A percentile compares a stretch with the other conserved stretches of the same genome.
These are phyloP conservation scores for Taenaris catops DNA, from an alignment of 2,888 invertebrate species.

Conservation along the genomic window DNA sequence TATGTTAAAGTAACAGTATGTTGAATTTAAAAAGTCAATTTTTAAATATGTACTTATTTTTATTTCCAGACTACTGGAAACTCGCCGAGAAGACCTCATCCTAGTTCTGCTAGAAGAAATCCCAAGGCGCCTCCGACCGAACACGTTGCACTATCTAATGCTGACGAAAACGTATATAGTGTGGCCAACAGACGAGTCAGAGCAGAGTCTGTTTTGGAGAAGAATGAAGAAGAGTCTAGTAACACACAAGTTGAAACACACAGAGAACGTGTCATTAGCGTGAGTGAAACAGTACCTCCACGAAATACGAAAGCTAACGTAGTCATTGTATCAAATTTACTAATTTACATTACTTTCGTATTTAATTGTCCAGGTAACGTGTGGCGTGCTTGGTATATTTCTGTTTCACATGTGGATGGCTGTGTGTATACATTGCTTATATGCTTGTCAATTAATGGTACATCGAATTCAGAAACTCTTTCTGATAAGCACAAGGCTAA, in stretches of 20 bases:
- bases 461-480: no score
- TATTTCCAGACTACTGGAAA: constrained; percentile 76
- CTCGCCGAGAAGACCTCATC: constrained; percentile 81
- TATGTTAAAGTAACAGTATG: no score
- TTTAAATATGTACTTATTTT: background rate
- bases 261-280: constrained; percentile 48
- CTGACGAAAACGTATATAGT: constrained; percentile 84
- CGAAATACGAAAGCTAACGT: no score
- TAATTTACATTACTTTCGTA: background rate
- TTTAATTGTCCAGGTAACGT: no score
- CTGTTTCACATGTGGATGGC: no score
- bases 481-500: no score
- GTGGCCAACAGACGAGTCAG: constrained; percentile 75
- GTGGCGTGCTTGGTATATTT: no score
- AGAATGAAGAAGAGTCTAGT: constrained; percentile 55
- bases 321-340: no score
- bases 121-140: constrained; percentile 78
- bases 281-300: no score
- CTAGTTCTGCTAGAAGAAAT: constrained; percentile 83
- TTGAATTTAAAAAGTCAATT: constrained; percentile 23
- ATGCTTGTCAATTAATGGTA: no score
- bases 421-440: no score
- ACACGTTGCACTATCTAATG: constrained; percentile 83
- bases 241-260: constrained; percentile 38
- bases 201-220: constrained; percentile 59